Percentiles rank a stretch among this genome's conserved stretches.
Conservation (phyloP, 1,140 invertebrate genomes). For the Patella vulgata region DNA sequence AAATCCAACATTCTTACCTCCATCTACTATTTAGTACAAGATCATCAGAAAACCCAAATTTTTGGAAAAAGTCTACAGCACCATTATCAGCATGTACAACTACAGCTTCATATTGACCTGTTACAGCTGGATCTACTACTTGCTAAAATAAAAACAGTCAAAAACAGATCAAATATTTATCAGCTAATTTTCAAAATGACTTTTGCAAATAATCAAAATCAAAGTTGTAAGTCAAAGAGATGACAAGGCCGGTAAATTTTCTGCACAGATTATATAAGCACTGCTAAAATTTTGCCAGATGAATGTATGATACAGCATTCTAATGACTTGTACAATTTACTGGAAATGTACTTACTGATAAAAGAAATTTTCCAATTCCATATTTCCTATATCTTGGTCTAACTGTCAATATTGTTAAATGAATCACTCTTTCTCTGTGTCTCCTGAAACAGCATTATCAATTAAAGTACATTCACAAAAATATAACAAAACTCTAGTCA, state of each 20-base stretch:
- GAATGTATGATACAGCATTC: no score
- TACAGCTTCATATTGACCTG: constrained; percentile 66
- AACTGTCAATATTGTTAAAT: constrained; percentile 64
- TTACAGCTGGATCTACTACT: constrained; percentile 62
- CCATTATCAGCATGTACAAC: constrained; percentile 66
- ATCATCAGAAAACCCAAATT: constrained; percentile 67
- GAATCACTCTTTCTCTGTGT: constrained; percentile 61
- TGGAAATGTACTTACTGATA: constrained; percentile 65
- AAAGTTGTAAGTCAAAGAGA: no score
- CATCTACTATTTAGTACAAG: constrained; percentile 66
- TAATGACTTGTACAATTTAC: no score
- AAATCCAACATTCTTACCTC: constrained; percentile 42
- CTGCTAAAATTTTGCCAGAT: no score
- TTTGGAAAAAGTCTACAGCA: constrained; percentile 64
- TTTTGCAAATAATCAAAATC: no score
- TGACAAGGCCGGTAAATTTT: no score
- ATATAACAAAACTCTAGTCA: neutral
- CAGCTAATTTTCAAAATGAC: neutral
- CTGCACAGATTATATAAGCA: no score
- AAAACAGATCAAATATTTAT: neutral
- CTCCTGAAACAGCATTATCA: constrained; percentile 39
- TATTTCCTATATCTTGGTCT: constrained; percentile 58
- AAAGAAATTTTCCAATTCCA: constrained; percentile 65
- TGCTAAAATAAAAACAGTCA: constrained; percentile 52
- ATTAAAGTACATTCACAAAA: neutral